Percentiles rank a stretch among this genome's conserved stretches.
Evolutionary conservation across 92 coral and sea anemone genomes (phyloP).

Genomic region (Micromussa lordhowensis): DNA sequence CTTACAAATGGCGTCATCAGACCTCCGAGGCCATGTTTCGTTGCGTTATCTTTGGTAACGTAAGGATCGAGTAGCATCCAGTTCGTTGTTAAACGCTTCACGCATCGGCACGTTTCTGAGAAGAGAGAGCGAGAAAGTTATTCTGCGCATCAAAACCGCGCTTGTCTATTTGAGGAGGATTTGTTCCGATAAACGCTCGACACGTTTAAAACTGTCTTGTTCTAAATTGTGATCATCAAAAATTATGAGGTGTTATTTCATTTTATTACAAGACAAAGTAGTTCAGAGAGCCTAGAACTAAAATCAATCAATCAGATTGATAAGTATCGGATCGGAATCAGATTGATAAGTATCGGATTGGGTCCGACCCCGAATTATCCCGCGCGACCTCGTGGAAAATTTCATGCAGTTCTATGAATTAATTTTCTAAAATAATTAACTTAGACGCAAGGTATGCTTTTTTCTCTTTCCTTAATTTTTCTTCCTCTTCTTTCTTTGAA

Average conservation of each 20-base stretch:
- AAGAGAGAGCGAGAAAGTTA: background rate
- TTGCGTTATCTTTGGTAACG: background rate
- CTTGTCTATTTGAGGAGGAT: background rate
- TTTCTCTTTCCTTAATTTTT: too few species aligned
- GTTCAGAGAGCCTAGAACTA: too few species aligned
- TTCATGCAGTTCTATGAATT: too few species aligned
- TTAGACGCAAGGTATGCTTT: too few species aligned
- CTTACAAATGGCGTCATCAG: constrained; percentile 30
- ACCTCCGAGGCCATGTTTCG: constrained; percentile 4
- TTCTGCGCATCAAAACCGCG: background rate
- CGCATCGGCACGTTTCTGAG: constrained; percentile 53
- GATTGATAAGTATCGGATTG: too few species aligned
- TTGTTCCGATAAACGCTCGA: background rate
- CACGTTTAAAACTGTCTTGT: background rate
- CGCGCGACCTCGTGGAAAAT: too few species aligned
- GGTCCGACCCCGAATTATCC: too few species aligned
- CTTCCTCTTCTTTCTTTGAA: too few species aligned
- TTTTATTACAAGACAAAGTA: too few species aligned
- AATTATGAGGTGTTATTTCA: background rate
- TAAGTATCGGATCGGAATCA: too few species aligned
- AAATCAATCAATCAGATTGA: too few species aligned
- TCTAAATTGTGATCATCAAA: background rate
- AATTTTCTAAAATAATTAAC: too few species aligned
- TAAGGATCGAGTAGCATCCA: constrained; percentile 44
- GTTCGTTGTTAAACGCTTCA: constrained; percentile 46